These are phyloP conservation scores for Watersipora subatra DNA, from an alignment of 1,140 invertebrate genomes.

Conservation along the genomic window DNA sequence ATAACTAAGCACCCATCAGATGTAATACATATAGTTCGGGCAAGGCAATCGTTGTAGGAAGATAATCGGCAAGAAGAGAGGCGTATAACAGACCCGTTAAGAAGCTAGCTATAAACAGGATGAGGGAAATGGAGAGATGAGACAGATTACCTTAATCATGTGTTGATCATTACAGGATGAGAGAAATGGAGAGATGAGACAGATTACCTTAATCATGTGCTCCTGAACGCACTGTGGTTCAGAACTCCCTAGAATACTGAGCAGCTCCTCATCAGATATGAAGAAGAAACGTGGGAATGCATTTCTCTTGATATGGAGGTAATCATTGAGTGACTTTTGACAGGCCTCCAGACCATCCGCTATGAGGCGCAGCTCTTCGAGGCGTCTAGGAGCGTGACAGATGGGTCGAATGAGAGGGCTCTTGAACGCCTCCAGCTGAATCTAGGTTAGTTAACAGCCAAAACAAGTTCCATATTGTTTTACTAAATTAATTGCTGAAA, in stretches of 20 bases:
- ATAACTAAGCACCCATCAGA: no score
- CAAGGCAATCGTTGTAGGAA: no score
- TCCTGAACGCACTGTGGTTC: conserved; percentile 60
- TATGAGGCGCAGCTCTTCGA: background rate
- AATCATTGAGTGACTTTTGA: conserved; percentile 71
- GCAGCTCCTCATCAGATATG: conserved; percentile 70
- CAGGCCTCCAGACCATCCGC: conserved; percentile 54
- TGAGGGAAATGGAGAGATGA: no score
- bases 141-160: conserved; percentile 64
- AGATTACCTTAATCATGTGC: conserved; percentile 66
- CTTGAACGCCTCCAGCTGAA: background rate
- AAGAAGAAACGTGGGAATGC: conserved; percentile 77
- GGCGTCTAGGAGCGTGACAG: background rate
- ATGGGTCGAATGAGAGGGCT: background rate
- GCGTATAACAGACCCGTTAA: no score
- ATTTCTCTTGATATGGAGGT: conserved; percentile 63
- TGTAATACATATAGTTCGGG: no score
- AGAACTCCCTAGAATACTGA: conserved; percentile 66
- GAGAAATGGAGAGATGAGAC: no score
- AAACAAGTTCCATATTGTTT: background rate
- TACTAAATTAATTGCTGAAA: background rate
- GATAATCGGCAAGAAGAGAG: no score
- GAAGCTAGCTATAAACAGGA: no score
- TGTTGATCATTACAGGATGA: no score
- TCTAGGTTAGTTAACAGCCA: background rate